Percentiles rank a stretch among this genome's conserved stretches.
These are phyloP conservation scores for Norana najaformis DNA, from an alignment of 2,888 invertebrate species.

Conservation along the genomic window DNA sequence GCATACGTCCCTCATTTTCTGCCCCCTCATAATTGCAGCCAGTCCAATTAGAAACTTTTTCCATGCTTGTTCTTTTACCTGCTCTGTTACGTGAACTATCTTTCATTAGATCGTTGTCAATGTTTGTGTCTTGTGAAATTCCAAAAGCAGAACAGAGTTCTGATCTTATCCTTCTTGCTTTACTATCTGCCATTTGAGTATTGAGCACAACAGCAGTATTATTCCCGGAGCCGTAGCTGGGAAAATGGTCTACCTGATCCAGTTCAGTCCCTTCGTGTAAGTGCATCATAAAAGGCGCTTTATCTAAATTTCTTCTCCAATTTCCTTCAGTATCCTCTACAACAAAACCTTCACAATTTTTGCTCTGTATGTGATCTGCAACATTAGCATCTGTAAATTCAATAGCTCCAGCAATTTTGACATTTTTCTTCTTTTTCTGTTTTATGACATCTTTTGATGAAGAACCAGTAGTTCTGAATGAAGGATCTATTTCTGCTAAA, in stretches of 20 bases:
- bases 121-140: constrained; percentile 22
- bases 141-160: constrained; percentile 20
- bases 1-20: too few relatives aligned
- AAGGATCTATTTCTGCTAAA: neutral
- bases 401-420: neutral
- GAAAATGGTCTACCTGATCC: neutral
- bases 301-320: neutral
- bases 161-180: neutral
- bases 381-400: neutral
- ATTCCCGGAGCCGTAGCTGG: neutral
- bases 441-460: neutral
- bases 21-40: too few relatives aligned
- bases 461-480: neutral
- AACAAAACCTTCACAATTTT: too few relatives aligned
- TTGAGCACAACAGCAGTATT: neutral
- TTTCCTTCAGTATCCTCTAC: neutral
- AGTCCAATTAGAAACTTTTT: too few relatives aligned
- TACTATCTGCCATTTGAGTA: neutral
- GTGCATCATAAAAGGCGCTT: neutral
- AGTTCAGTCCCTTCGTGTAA: neutral
- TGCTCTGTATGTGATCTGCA: too few relatives aligned
- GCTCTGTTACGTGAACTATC: neutral
- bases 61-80: too few relatives aligned
- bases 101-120: neutral
- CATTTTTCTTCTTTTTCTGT: constrained; percentile 5